Conservation (phyloP, 2,888 invertebrate species). For the Drosophila prolongata region DNA sequence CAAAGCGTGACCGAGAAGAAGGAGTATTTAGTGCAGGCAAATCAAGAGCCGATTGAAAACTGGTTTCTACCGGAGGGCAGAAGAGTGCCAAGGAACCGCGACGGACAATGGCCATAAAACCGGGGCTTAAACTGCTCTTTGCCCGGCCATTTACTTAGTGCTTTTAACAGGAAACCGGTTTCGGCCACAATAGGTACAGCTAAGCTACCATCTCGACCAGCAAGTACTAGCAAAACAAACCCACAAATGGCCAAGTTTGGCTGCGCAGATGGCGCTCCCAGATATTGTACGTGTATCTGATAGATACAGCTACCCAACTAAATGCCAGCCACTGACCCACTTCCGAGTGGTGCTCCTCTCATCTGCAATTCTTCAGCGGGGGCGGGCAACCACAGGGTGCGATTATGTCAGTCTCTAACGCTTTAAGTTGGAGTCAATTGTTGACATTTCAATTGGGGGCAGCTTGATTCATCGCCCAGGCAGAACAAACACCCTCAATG, state of each 20-base stretch:
- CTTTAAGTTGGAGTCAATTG: slow-evolving; percentile 33
- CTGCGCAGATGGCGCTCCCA: slow-evolving; percentile 54
- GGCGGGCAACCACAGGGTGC: slow-evolving; percentile 2
- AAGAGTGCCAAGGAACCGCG: slow-evolving; percentile 60
- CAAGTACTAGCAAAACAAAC: slow-evolving; percentile 42
- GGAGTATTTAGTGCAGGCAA: slow-evolving; percentile 40
- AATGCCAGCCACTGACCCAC: slow-evolving; percentile 73
- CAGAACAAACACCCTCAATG: slow-evolving; percentile 42
- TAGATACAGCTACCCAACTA: slow-evolving; percentile 54
- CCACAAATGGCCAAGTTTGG: slow-evolving; percentile 70
- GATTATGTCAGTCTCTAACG: slow-evolving; percentile 68
- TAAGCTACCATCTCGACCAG: slow-evolving; percentile 19
- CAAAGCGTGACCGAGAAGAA: slow-evolving; percentile 69
- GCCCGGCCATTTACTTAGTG: slow-evolving; percentile 43
- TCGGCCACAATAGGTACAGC: slow-evolving; percentile 49
- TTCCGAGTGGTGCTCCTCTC: slow-evolving; percentile 47
- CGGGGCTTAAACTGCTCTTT: slow-evolving; percentile 39
- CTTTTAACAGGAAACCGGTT: slow-evolving; percentile 41
- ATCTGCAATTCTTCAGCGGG: background rate
- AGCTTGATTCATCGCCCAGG: slow-evolving; percentile 11
- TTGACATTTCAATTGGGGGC: slow-evolving; percentile 75
- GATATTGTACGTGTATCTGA: slow-evolving; percentile 44
- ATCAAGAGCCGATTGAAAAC: slow-evolving; percentile 60
- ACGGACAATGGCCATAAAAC: slow-evolving; percentile 39
- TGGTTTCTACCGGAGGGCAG: slow-evolving; percentile 59